These are phyloP conservation scores for Cotesia glomerata DNA, from an alignment of 1,140 invertebrate genomes.

Conservation along the genomic window DNA sequence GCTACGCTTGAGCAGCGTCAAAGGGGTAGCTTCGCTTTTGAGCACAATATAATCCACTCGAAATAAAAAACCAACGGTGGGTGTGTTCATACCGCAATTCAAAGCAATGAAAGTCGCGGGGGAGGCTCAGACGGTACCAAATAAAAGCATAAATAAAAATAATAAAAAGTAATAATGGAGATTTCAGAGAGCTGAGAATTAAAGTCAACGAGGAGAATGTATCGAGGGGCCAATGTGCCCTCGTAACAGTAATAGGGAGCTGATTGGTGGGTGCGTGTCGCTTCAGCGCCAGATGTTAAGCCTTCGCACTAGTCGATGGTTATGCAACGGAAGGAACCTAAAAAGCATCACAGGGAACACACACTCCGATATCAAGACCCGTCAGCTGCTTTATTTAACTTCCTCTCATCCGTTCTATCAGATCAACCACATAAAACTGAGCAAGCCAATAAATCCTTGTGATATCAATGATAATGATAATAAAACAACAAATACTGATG, in stretches of 20 bases:
- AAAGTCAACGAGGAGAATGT: neutral
- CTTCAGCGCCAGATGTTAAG: constrained; percentile 44
- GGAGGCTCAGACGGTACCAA: too few relatives aligned
- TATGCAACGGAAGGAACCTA: neutral
- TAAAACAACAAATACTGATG: neutral
- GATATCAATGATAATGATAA: neutral
- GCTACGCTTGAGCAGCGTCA: too few relatives aligned
- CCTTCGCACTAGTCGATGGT: neutral
- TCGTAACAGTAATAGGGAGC: neutral
- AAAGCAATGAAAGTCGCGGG: too few relatives aligned
- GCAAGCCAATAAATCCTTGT: neutral
- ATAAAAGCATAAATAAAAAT: neutral
- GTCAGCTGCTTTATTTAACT: constrained; percentile 1
- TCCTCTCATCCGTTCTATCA: neutral
- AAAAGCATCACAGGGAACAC: neutral
- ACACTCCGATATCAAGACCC: neutral
- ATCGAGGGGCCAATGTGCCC: too few relatives aligned
- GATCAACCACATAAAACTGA: neutral
- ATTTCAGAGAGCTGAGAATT: neutral
- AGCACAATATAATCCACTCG: too few relatives aligned
- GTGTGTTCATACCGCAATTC: too few relatives aligned
- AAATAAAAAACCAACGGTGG: too few relatives aligned
- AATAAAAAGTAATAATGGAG: neutral
- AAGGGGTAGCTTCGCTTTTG: too few relatives aligned
- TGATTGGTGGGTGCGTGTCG: constrained; percentile 38